Conservation (phyloP, 2,113 vertebrate species). For the Aldabrachelys gigantea region DNA sequence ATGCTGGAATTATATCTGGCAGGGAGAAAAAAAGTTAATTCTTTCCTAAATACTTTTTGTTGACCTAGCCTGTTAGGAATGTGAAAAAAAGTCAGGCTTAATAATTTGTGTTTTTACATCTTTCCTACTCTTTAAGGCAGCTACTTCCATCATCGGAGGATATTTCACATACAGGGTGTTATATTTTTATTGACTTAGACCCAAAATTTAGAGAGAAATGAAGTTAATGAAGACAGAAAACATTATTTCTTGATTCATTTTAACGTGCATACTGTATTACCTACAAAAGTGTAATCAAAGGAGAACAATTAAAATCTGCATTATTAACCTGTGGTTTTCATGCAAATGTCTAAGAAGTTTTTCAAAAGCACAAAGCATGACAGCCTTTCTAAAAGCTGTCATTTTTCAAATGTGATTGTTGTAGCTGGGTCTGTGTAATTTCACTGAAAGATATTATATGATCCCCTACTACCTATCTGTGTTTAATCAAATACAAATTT, state of each 20-base stretch:
- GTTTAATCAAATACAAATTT: constrained; percentile 24
- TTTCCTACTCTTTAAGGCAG: not conserved
- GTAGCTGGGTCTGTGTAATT: not conserved
- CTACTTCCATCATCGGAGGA: not conserved
- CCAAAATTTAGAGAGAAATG: not conserved
- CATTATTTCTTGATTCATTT: not conserved
- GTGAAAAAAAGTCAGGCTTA: not conserved
- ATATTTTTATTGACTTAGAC: not conserved
- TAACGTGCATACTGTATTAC: not conserved
- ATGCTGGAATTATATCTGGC: not conserved
- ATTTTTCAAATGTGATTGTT: not conserved
- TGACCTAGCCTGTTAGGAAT: not conserved
- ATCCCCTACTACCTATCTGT: not conserved
- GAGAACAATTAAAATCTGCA: not conserved
- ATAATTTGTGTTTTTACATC: not conserved
- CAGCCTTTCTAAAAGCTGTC: not conserved
- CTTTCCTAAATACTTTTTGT: not conserved
- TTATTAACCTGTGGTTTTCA: not conserved
- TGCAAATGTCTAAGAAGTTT: not conserved
- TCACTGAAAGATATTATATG: not conserved
- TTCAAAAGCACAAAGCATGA: not conserved
- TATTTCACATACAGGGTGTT: not conserved
- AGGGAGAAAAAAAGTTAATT: not conserved
- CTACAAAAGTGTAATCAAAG: not conserved
- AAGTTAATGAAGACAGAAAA: not conserved